Evolutionary conservation across 2,888 invertebrate species (phyloP).

Genomic region (Silvanus unidentatus): DNA sequence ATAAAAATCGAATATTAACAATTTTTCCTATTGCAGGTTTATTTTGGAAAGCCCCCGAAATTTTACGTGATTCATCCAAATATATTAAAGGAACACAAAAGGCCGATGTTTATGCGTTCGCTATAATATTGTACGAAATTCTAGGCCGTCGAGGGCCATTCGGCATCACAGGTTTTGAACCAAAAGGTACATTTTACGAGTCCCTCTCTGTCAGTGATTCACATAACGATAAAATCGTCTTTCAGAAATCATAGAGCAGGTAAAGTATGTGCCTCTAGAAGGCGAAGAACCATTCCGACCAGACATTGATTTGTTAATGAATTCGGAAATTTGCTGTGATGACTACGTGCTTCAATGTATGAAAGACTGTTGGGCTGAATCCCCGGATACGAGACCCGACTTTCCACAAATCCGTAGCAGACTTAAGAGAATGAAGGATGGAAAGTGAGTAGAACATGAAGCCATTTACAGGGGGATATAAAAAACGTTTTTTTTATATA

Average conservation of each 20-base stretch:
- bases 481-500: too few species aligned
- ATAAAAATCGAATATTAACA: neutral
- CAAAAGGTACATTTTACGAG: slow-evolving; percentile 62
- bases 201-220: neutral
- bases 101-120: slow-evolving; percentile 95
- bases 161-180: slow-evolving; percentile 71
- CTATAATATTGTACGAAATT: slow-evolving; percentile 91
- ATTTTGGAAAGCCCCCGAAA: slow-evolving; percentile 95
- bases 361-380: slow-evolving; percentile 85
- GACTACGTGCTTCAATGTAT: slow-evolving; percentile 79
- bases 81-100: slow-evolving; percentile 74
- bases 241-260: slow-evolving; percentile 78
- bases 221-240: slow-evolving; percentile 2
- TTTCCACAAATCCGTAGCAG: slow-evolving; percentile 71
- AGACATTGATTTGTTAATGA: slow-evolving; percentile 64
- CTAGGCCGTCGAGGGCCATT: slow-evolving; percentile 88
- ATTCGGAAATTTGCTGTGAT: slow-evolving; percentile 66
- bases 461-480: too few species aligned
- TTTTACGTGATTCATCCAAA: slow-evolving; percentile 66
- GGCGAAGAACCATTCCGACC: slow-evolving; percentile 75
- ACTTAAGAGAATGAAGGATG: slow-evolving; percentile 84
- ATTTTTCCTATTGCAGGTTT: slow-evolving; percentile 44
- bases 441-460: slow-evolving; percentile 76
- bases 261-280: slow-evolving; percentile 63
- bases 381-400: slow-evolving; percentile 77